Percentiles rank a stretch among this genome's conserved stretches.
phyloP scores from a whole-genome alignment of 2,113 vertebrate species.

The Cyanoramphus novaezelandiae region DNA sequence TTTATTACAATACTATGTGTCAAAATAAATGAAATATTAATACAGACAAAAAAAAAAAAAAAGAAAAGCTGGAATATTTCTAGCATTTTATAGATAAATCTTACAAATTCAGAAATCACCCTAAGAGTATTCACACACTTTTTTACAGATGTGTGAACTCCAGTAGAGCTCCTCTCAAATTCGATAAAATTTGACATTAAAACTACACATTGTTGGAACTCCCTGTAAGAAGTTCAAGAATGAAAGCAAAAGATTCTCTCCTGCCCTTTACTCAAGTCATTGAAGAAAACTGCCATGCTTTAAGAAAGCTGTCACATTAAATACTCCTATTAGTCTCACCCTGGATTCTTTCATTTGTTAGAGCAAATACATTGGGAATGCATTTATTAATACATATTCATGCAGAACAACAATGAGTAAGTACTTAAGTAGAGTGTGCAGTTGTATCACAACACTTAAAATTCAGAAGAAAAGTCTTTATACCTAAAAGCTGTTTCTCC shows the following conservation, averaged over 20 bases:
- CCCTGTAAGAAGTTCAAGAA: not conserved
- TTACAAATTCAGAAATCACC: not conserved
- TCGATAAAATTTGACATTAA: not conserved
- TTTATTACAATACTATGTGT: not conserved
- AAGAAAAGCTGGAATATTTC: not conserved
- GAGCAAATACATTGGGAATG: not conserved
- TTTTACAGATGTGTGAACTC: not conserved
- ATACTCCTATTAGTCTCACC: conserved; percentile 16
- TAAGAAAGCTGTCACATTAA: not conserved
- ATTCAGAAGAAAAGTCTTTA: not conserved
- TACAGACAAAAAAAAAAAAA: not conserved
- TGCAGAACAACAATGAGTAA: not conserved
- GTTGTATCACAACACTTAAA: not conserved
- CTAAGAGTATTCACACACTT: not conserved
- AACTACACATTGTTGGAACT: not conserved
- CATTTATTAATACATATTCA: not conserved
- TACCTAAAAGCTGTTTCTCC: not conserved
- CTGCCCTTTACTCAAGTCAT: not conserved
- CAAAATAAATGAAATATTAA: not conserved
- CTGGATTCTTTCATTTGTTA: not conserved
- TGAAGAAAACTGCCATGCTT: not conserved
- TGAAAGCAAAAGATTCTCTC: not conserved
- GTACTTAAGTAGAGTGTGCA: not conserved
- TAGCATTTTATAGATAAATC: not conserved
- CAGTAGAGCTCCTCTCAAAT: not conserved